phyloP scores from a whole-genome alignment of 2,797 vertebrate species.

The Pyrocephalus nanus region DNA sequence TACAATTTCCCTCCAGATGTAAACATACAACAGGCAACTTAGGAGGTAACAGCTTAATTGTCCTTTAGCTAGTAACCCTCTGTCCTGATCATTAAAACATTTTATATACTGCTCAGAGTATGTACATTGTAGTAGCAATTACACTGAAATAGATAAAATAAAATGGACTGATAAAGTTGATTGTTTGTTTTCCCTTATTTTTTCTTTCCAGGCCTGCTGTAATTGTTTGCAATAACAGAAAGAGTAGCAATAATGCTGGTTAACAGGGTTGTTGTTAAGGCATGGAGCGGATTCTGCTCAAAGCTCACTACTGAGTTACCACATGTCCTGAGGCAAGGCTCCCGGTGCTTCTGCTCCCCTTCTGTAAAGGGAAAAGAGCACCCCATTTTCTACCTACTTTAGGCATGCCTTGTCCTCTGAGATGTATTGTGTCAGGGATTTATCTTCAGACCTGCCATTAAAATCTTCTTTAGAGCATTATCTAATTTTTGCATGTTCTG shows the following conservation, averaged over 20 bases:
- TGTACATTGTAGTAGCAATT: constrained; percentile 2
- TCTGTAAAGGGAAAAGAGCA: not conserved
- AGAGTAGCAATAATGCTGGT: not conserved
- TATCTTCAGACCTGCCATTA: not conserved
- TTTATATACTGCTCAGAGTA: constrained; percentile 34
- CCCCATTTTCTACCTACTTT: not conserved
- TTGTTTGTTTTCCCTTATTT: constrained; percentile 4
- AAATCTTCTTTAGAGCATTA: not conserved
- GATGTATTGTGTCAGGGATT: not conserved
- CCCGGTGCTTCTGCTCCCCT: not conserved
- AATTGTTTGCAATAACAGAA: constrained; percentile 1
- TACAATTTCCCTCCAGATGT: constrained; percentile 24
- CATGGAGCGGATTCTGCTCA: not conserved
- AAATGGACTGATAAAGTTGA: constrained; percentile 36
- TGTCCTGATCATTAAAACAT: constrained; percentile 27
- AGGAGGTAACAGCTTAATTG: constrained; percentile 31
- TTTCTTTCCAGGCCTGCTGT: constrained; percentile 27
- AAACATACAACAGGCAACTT: not conserved
- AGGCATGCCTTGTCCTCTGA: not conserved
- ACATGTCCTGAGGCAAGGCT: not conserved
- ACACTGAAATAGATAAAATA: constrained; percentile 44
- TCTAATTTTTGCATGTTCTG: not conserved
- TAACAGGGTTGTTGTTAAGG: not conserved
- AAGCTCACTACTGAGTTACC: not conserved
- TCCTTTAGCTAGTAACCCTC: constrained; percentile 22